These are phyloP conservation scores for Meloidogyne exigua DNA, from an alignment of 1,140 invertebrate species.

Conservation along the genomic window DNA sequence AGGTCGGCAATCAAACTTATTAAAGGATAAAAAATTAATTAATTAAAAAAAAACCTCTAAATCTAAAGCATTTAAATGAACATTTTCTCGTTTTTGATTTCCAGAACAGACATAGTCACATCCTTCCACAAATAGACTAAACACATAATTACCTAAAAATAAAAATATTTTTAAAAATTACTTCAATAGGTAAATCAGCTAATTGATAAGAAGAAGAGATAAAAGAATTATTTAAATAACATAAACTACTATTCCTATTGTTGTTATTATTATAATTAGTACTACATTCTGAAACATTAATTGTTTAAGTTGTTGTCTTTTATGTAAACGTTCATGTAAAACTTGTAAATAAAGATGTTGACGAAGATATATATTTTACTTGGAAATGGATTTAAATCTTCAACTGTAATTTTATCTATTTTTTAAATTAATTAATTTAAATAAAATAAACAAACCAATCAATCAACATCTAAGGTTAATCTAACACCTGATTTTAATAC, in stretches of 20 bases:
- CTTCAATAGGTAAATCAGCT: slow-evolving; percentile 56
- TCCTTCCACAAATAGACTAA: slow-evolving; percentile 42
- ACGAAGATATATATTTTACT: slow-evolving; percentile 64
- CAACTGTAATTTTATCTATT: slow-evolving; percentile 66
- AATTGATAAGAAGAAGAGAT: slow-evolving; percentile 39
- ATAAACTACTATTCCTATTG: background rate
- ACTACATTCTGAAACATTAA: slow-evolving; percentile 33
- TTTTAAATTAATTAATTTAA: background rate
- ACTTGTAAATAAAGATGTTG: slow-evolving; percentile 66
- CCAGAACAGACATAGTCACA: slow-evolving; percentile 65
- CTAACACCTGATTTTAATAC: slow-evolving; percentile 67
- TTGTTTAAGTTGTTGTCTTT: slow-evolving; percentile 62
- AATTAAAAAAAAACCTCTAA: slow-evolving; percentile 59
- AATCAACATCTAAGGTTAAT: slow-evolving; percentile 67
- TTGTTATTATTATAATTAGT: background rate
- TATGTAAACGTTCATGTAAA: slow-evolving; percentile 66
- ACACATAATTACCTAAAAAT: slow-evolving; percentile 39
- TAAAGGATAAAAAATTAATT: background rate
- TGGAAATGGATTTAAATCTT: slow-evolving; percentile 67
- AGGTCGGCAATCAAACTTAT: slow-evolving; percentile 66
- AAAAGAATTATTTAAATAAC: slow-evolving; percentile 1
- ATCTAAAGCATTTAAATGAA: slow-evolving; percentile 65
- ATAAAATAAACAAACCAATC: slow-evolving; percentile 61
- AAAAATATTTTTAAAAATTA: background rate
- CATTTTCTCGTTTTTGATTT: slow-evolving; percentile 65